phyloP scores from a whole-genome alignment of 2,888 invertebrate species.

The Cataglyphis rosenhaueri region DNA sequence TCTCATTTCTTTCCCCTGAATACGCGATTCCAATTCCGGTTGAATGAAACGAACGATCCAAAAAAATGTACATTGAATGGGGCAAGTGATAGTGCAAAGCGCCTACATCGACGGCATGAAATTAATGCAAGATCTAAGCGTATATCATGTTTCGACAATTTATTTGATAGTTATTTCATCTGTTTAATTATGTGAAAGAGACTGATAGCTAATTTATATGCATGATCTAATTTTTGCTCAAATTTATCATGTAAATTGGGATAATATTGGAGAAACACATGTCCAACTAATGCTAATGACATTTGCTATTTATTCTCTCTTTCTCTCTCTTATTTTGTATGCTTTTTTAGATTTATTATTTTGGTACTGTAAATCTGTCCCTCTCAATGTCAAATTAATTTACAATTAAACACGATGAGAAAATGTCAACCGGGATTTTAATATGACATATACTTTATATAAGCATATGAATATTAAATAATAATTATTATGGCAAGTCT shows the following conservation, averaged over 20 bases:
- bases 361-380: neutral
- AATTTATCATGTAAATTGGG: neutral
- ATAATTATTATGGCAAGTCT: neutral
- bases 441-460: no score
- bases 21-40: slow-evolving; percentile 58
- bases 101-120: neutral
- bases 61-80: slow-evolving; percentile 15
- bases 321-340: neutral
- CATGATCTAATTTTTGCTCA: neutral
- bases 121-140: neutral
- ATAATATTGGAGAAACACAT: neutral
- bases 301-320: neutral
- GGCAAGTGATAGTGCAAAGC: neutral
- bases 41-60: slow-evolving; percentile 34
- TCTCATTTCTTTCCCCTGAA: slow-evolving; percentile 53
- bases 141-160: neutral
- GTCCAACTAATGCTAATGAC: neutral
- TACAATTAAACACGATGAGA: neutral
- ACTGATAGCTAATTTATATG: neutral
- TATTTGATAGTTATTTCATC: neutral
- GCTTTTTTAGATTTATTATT: neutral
- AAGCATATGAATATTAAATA: neutral
- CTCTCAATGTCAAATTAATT: neutral
- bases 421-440: neutral
- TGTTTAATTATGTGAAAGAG: neutral